Evolutionary conservation across 2,888 invertebrate genomes (phyloP).

Genomic region (Caenorhabditis macrosperma): DNA sequence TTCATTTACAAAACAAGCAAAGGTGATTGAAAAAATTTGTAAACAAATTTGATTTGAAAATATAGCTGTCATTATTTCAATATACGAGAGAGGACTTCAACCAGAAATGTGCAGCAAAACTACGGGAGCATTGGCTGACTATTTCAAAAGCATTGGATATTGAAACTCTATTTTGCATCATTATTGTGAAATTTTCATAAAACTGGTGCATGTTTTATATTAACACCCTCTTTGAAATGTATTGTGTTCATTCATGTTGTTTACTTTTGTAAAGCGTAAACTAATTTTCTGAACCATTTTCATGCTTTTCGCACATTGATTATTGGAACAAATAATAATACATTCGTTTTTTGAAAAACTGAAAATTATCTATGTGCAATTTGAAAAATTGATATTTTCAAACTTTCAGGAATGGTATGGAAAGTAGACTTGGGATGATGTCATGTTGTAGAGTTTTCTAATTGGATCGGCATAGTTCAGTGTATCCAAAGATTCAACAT

Average conservation of each 20-base stretch:
- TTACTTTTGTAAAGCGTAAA: too few species aligned
- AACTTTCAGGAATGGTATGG: slow-evolving; percentile 34
- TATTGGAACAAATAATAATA: too few species aligned
- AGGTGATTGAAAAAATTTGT: slow-evolving; percentile 58
- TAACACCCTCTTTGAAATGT: too few species aligned
- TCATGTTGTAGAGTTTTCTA: slow-evolving; percentile 76
- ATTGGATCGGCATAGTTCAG: slow-evolving; percentile 66
- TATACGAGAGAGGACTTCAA: slow-evolving; percentile 79
- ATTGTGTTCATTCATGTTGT: too few species aligned
- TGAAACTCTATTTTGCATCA: too few species aligned
- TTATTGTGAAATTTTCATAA: too few species aligned
- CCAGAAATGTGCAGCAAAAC: slow-evolving; percentile 79
- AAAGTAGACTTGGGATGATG: slow-evolving; percentile 58
- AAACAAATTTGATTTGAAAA: background rate
- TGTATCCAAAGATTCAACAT: slow-evolving; percentile 33
- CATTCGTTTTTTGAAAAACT: background rate
- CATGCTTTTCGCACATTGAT: too few species aligned
- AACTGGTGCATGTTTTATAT: too few species aligned
- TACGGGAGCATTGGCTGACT: slow-evolving; percentile 79
- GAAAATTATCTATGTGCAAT: background rate
- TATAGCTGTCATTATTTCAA: slow-evolving; percentile 79
- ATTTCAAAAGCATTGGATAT: slow-evolving; percentile 78
- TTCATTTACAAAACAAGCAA: slow-evolving; percentile 79
- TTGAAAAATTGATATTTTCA: background rate
- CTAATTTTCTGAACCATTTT: too few species aligned